phyloP scores from a whole-genome alignment of 2,113 vertebrate genomes.

The Oreochromis tanganicae region DNA sequence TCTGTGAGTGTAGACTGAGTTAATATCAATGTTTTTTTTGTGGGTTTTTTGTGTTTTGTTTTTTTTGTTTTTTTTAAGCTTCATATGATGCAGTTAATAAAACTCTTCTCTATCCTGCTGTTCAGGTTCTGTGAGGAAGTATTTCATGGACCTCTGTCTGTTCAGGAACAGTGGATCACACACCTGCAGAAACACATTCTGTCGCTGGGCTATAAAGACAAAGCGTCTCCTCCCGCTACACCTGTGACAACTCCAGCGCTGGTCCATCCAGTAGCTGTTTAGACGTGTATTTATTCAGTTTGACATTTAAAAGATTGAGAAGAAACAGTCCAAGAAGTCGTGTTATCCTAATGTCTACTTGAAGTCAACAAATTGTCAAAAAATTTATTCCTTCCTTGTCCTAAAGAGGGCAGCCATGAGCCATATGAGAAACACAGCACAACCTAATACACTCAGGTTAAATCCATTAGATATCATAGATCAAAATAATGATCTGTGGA shows the following conservation, averaged over 20 bases:
- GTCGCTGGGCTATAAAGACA: constrained; percentile 85
- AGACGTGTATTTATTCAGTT: background rate
- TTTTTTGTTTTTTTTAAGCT: background rate
- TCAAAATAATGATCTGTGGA: background rate
- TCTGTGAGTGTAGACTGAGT: background rate
- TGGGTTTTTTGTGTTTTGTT: rapidly evolving
- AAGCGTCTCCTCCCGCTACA: constrained; percentile 61
- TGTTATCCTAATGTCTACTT: background rate
- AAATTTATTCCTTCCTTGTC: background rate
- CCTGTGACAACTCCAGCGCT: constrained; percentile 29
- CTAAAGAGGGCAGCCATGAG: constrained; percentile 22
- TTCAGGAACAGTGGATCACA: constrained; percentile 90
- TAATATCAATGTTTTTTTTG: rapidly evolving
- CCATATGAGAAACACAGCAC: background rate
- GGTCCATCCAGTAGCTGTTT: constrained; percentile 46
- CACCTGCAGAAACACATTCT: constrained; percentile 94
- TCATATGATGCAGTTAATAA: background rate
- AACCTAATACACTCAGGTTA: constrained; percentile 14
- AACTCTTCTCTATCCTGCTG: background rate
- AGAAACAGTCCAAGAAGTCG: background rate
- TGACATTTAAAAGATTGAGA: too few relatives aligned
- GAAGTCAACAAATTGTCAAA: background rate
- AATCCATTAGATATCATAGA: background rate
- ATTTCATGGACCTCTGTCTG: constrained; percentile 88
- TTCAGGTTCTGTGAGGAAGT: constrained; percentile 90